Evolutionary conservation across 1,140 invertebrate species (phyloP).

Genomic region (Camponotus pennsylvanicus): DNA sequence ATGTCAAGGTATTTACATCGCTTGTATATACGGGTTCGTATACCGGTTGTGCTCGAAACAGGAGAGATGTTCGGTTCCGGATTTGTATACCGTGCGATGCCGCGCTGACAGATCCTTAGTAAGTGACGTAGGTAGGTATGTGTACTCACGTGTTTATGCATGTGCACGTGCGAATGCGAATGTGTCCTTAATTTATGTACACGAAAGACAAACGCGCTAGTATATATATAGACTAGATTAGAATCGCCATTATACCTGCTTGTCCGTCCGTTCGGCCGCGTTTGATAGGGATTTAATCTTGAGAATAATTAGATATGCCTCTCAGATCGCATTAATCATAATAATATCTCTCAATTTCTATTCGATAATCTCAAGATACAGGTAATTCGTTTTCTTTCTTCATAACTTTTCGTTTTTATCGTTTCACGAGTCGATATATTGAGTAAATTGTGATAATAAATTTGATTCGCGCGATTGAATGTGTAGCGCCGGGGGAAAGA

Average conservation of each 20-base stretch:
- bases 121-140: not conserved
- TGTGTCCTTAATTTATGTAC: not conserved
- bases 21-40: conserved; percentile 26
- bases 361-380: not conserved
- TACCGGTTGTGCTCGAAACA: conserved; percentile 20
- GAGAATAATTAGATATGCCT: not conserved
- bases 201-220: conserved; percentile 12
- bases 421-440: not conserved
- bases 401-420: not conserved
- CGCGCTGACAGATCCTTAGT: not conserved
- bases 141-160: conserved; percentile 6
- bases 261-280: not conserved
- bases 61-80: conserved; percentile 35
- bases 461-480: not conserved
- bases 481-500: not conserved
- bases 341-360: not conserved
- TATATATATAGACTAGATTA: not conserved
- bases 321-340: too few species aligned
- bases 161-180: not conserved
- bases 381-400: not conserved
- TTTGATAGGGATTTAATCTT: conserved; percentile 13
- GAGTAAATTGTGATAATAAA: not conserved
- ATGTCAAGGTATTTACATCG: conserved; percentile 58
- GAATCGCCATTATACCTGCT: conserved; percentile 21
- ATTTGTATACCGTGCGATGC: not conserved